phyloP scores from a whole-genome alignment of 2,113 vertebrate genomes.

The Galeopterus variegatus region DNA sequence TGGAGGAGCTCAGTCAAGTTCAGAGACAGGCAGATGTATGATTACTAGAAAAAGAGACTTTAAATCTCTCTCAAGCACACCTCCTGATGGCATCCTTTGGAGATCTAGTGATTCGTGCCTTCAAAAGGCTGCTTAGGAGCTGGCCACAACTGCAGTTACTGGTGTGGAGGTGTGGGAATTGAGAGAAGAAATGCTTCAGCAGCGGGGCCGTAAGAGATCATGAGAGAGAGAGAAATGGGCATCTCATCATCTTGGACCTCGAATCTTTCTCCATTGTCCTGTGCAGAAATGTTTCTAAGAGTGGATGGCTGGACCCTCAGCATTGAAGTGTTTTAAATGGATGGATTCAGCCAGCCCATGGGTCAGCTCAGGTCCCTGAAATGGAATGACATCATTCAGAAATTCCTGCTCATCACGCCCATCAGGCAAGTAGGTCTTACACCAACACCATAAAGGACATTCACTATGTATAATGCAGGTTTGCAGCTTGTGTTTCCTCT shows the following conservation, averaged over 20 bases:
- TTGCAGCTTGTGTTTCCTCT: slow-evolving; percentile 24
- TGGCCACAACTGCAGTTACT: background rate
- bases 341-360: background rate
- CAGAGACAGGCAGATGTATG: background rate
- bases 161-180: background rate
- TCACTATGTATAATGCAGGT: background rate
- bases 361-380: background rate
- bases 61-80: background rate
- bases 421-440: background rate
- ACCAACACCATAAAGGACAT: background rate
- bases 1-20: background rate
- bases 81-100: background rate
- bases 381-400: slow-evolving; percentile 24
- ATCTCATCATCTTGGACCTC: background rate
- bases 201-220: background rate
- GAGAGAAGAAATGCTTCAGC: background rate
- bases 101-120: background rate
- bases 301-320: background rate
- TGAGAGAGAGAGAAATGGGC: background rate
- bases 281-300: background rate
- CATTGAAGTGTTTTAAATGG: background rate
- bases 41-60: background rate
- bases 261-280: background rate
- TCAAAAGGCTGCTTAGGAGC: background rate
- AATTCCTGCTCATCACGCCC: background rate